These are phyloP conservation scores for Prinia subflava DNA, from an alignment of 2,113 vertebrate genomes.

Conservation along the genomic window DNA sequence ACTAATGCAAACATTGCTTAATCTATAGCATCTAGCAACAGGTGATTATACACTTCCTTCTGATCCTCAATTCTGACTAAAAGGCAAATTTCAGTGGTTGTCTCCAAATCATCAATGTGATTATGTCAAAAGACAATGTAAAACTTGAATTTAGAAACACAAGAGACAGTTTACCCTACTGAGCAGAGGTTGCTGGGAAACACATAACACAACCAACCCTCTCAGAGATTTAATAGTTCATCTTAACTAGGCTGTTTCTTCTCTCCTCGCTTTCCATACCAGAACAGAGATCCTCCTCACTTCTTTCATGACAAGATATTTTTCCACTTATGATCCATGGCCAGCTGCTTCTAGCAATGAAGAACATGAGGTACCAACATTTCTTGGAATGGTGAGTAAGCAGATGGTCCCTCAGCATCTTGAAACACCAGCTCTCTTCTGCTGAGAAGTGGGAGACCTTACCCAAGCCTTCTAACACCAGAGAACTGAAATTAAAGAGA, in stretches of 20 bases:
- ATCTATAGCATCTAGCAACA: neutral
- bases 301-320: neutral
- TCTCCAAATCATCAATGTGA: neutral
- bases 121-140: neutral
- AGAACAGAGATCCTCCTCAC: neutral
- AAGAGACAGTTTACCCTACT: neutral
- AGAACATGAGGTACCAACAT: neutral
- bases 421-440: neutral
- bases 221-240: neutral
- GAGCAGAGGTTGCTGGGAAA: neutral
- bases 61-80: neutral
- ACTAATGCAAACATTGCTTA: neutral
- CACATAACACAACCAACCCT: accelerated
- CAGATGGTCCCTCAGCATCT: neutral
- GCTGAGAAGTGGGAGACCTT: neutral
- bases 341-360: neutral
- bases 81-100: neutral
- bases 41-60: neutral
- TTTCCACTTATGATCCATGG: neutral
- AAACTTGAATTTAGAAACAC: neutral
- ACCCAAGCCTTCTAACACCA: neutral
- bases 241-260: neutral
- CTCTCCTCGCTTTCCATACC: neutral
- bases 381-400: neutral
- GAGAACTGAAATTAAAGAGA: neutral